Percentiles rank a stretch among this genome's conserved stretches.
phyloP scores from a whole-genome alignment of 2,113 vertebrate genomes.

The Onychostoma macrolepis region DNA sequence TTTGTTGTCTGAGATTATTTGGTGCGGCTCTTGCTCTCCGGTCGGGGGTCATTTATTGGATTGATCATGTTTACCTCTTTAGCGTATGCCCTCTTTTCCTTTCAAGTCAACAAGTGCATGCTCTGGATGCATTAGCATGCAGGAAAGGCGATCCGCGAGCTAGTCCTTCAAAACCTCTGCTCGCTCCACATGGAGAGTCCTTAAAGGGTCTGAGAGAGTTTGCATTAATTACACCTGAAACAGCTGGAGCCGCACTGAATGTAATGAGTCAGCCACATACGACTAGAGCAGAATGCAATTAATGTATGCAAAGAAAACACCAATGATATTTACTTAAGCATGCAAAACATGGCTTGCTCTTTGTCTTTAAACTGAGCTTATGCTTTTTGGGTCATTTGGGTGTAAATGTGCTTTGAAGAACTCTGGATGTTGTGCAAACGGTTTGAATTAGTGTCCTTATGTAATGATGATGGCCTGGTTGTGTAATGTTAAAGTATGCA shows the following conservation, averaged over 20 bases:
- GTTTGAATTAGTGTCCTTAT: neutral
- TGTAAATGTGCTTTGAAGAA: constrained; percentile 5
- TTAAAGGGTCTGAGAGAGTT: constrained; percentile 53
- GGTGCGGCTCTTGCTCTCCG: constrained; percentile 50
- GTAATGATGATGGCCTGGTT: neutral
- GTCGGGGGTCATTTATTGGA: constrained; percentile 51
- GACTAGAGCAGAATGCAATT: constrained; percentile 50
- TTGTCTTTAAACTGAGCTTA: neutral
- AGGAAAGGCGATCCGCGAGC: constrained; percentile 27
- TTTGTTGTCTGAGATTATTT: constrained; percentile 63
- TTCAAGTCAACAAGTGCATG: constrained; percentile 46
- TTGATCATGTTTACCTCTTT: constrained; percentile 56
- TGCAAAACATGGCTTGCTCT: neutral
- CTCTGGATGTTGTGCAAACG: neutral
- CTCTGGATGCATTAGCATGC: constrained; percentile 46
- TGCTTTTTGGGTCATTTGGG: neutral
- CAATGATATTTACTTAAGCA: neutral
- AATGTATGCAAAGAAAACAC: constrained; percentile 43
- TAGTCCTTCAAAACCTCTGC: constrained; percentile 52
- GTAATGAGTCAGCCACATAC: constrained; percentile 61
- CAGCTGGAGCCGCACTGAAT: constrained; percentile 60
- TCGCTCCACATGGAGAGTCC: constrained; percentile 47
- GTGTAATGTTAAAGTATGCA: neutral
- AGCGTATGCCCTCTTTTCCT: constrained; percentile 30
- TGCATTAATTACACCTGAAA: constrained; percentile 65